These are phyloP conservation scores for Drosophila kambysellisi DNA, from an alignment of 2,888 invertebrate genomes.

Conservation along the genomic window DNA sequence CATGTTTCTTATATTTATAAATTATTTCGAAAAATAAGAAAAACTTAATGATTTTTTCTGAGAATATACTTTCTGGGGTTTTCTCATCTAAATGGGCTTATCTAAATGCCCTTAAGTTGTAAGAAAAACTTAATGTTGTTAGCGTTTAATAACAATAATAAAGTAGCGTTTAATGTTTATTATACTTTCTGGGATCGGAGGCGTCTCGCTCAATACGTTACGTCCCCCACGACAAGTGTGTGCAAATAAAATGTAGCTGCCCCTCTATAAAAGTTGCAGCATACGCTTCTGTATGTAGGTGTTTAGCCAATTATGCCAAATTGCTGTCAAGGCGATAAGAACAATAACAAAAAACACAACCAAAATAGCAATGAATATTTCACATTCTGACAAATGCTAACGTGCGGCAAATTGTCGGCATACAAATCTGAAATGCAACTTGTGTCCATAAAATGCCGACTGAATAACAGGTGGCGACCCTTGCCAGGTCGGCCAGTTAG, in stretches of 20 bases:
- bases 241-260: neutral
- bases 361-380: neutral
- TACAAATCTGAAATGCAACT: neutral
- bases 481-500: neutral
- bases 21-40: no score
- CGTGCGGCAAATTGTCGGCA: neutral
- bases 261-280: neutral
- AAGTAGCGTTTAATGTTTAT: neutral
- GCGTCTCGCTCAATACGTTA: neutral
- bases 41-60: no score
- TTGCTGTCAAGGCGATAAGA: slow-evolving; percentile 67
- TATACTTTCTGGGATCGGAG: neutral
- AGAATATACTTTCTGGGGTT: no score
- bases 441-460: neutral
- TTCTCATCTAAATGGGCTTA: no score
- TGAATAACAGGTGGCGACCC: neutral
- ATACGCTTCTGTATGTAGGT: slow-evolving; percentile 11
- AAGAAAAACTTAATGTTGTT: no score
- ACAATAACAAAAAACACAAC: neutral
- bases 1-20: neutral
- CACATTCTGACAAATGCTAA: neutral
- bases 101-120: no score
- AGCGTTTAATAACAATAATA: no score
- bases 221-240: neutral
- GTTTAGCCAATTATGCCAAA: slow-evolving; percentile 61